Percentiles rank a stretch among this genome's conserved stretches.
Conservation (phyloP, 2,888 invertebrate genomes). For the Eurytoma adleriae region DNA sequence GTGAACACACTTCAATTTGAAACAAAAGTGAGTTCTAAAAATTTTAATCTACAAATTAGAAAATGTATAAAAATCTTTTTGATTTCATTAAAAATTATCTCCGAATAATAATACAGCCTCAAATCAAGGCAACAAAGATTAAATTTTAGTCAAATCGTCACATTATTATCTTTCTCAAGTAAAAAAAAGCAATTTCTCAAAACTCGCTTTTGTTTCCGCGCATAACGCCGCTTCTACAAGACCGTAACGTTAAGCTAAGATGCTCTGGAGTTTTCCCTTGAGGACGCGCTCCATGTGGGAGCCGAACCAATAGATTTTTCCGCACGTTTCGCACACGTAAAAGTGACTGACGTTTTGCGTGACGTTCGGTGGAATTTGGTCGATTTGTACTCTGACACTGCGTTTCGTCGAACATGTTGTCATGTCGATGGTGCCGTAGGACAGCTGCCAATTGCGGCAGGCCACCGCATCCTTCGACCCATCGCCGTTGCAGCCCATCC, state of each 20-base stretch:
- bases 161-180: neutral
- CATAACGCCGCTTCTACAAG: neutral
- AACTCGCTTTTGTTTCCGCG: conserved; percentile 36
- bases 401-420: conserved; percentile 77
- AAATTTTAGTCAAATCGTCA: neutral
- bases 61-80: conserved; percentile 3
- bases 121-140: neutral
- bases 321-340: conserved; percentile 85
- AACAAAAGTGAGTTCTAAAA: conserved; percentile 45
- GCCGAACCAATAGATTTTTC: conserved; percentile 86
- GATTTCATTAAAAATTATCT: neutral
- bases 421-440: conserved; percentile 72
- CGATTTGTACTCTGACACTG: conserved; percentile 79
- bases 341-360: conserved; percentile 78
- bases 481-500: conserved; percentile 11
- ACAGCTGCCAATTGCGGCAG: conserved; percentile 68
- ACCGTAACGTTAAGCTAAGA: conserved; percentile 37
- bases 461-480: neutral
- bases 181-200: conserved; percentile 37
- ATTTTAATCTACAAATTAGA: conserved; percentile 9
- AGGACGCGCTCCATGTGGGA: conserved; percentile 67
- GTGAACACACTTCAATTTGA: conserved; percentile 39
- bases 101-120: too few relatives aligned
- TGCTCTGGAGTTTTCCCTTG: conserved; percentile 39
- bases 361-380: conserved; percentile 76